Evolutionary conservation across 2,888 invertebrate genomes (phyloP), one percentile per base, ranked within the genome.

Genomic region (Microctonus aethiopoides): DNA sequence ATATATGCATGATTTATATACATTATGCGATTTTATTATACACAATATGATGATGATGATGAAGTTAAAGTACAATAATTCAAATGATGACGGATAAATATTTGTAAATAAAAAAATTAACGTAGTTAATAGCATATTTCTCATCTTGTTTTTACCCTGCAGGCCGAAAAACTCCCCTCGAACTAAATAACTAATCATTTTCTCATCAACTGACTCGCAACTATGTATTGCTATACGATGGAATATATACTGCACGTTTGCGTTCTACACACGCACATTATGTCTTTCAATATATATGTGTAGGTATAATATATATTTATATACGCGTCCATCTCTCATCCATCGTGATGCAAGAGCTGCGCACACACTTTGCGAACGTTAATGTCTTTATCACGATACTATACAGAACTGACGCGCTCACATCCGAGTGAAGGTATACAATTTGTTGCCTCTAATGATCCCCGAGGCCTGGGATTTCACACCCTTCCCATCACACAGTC

Each of bases 321-420:
- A 20, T 54, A 29, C 16, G 29, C 39, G 51, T 56, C 54, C 52
- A 71, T 74, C 72, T 67, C 52, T 70, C 60, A 64, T 73, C 74
- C 71, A 65, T 64, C 69, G 70, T 73, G 57, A 7, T 29, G 29
- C 29, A 5, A n/a, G 9, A 46, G 16, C 64, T 68, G 61, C 46
- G 16, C 46, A 46, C 46, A 46, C 16, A 46, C 46, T 56, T 54
- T 68, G 61, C 59, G 74, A 74, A 66, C 75, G 75, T 77, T 82
- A 82, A 83, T 82, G 83, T 83, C 83, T 83, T 80, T 80, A 83
- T 82, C 80, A 77, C 76, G 78, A 79, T 77, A 70, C 72, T 72
- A n/a, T n/a, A 69, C 70, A 69, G 68, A 75, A 71, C 61, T 66
- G 67, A 56, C 69, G 52, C 67, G 61, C 66, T 59, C 70, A 66